These are phyloP conservation scores for Scomber scombrus DNA, from an alignment of 2,113 vertebrate species.

Conservation along the genomic window DNA sequence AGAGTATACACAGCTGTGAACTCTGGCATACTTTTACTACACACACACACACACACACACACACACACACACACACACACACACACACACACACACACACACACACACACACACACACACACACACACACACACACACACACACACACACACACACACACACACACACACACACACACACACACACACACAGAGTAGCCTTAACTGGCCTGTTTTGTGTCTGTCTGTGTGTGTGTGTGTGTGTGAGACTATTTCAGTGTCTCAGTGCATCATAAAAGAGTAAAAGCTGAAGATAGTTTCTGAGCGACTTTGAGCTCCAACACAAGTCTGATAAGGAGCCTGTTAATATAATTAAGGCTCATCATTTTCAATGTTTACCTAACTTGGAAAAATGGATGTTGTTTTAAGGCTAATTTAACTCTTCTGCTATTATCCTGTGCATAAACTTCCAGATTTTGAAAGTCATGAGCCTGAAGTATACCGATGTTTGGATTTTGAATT, in stretches of 20 bases:
- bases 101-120: conserved; percentile 32
- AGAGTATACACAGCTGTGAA: conserved; percentile 70
- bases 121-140: conserved; percentile 35
- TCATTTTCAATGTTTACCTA: neutral
- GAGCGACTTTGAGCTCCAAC: conserved; percentile 9
- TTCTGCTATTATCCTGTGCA: no score
- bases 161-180: conserved; percentile 39
- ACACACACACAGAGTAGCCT: conserved; percentile 13
- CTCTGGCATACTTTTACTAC: conserved; percentile 62
- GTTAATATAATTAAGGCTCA: neutral
- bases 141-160: conserved; percentile 34
- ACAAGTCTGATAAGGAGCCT: neutral
- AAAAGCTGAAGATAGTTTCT: conserved; percentile 13
- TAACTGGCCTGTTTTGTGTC: conserved; percentile 8
- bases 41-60: conserved; percentile 37
- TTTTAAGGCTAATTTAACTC: no score
- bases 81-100: conserved; percentile 37
- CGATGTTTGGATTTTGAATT: no score
- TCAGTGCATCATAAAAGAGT: conserved; percentile 41
- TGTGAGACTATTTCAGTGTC: neutral
- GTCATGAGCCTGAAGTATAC: neutral
- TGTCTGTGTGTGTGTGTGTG: conserved; percentile 3
- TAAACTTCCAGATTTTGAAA: neutral
- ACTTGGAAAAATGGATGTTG: no score
- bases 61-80: conserved; percentile 35